phyloP scores from a whole-genome alignment of 2,888 invertebrate genomes.

The Amphipoea lucens region DNA sequence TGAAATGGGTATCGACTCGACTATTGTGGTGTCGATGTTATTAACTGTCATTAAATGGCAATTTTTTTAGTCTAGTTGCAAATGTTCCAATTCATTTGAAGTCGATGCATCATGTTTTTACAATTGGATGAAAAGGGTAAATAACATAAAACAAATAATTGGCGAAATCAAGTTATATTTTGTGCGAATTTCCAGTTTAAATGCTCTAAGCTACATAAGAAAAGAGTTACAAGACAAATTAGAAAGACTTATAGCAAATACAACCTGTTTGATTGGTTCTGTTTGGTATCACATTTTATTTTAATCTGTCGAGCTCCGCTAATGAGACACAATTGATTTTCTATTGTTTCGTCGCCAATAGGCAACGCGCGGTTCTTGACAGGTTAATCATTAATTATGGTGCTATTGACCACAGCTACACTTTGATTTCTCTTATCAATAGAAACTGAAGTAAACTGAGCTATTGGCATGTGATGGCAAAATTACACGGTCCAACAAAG shows the following conservation, averaged over 20 bases:
- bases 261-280: constrained; percentile 37
- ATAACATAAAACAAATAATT: neutral
- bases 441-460: neutral
- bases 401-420: neutral
- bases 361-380: too few relatives aligned
- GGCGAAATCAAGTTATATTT: neutral
- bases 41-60: neutral
- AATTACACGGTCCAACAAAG: neutral
- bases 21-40: neutral
- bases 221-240: constrained; percentile 5
- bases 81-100: too few relatives aligned
- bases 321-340: too few relatives aligned
- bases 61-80: neutral
- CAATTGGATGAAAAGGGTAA: neutral
- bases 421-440: neutral
- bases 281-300: constrained; percentile 28
- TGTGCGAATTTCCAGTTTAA: constrained; percentile 38
- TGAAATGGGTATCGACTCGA: neutral
- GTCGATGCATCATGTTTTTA: neutral
- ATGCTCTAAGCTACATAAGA: constrained; percentile 14
- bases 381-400: neutral
- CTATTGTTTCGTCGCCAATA: too few relatives aligned
- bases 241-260: constrained; percentile 43
- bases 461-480: neutral
- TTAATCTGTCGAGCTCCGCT: too few relatives aligned